Base-by-base conservation (phyloP, 2,888 invertebrate species). In the Euzophera pinguis region DNA sequence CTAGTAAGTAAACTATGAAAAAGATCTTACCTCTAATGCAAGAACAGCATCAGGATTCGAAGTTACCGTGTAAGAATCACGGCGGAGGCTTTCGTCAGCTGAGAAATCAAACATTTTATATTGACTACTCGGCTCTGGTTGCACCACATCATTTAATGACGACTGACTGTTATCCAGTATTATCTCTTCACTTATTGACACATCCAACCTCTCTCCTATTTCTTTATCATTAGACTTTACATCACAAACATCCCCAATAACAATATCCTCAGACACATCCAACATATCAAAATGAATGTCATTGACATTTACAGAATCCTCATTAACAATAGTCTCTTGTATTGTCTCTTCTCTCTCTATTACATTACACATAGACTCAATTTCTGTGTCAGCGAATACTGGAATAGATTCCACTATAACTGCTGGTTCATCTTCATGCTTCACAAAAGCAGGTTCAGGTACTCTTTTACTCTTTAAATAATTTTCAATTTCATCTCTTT, bases 191-290 rank as follows among this genome's bases (percentile, higher is more conserved):
- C 57, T 69, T 37, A 82, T 63, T 1, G 67, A 52, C 8, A 71
- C 61, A 13, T 65, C 64, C 10, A 60, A 45, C 12, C 63, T 67
- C 32, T 69, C 78, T 22, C 62, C 52, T 48, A 71, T 74, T 58
- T 81, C 84, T 42, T 79, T 78, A 50, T 69, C 76, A 27, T 56
- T 42, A 17, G 54, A 64, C 56, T 86, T 86, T 0, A 76, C 62
- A 52, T 87, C 86, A 65, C 74, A 79, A 52, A 61, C 76, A 35
- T 83, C 83, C 0, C 82, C 88, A 54, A 90, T 85, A 0, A 84
- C 77, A 52, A 90, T 89, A 56, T 89, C 89, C 62, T 89, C 90
- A 0, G 88, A 90, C 0, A 89, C 88, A 67, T 89, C 89, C 53
- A 90, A 69, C 88, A 89, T 88, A 54, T 89, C 89, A 62, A 90